Conservation (phyloP, 2,113 vertebrate species). For the Varanus salvator region DNA sequence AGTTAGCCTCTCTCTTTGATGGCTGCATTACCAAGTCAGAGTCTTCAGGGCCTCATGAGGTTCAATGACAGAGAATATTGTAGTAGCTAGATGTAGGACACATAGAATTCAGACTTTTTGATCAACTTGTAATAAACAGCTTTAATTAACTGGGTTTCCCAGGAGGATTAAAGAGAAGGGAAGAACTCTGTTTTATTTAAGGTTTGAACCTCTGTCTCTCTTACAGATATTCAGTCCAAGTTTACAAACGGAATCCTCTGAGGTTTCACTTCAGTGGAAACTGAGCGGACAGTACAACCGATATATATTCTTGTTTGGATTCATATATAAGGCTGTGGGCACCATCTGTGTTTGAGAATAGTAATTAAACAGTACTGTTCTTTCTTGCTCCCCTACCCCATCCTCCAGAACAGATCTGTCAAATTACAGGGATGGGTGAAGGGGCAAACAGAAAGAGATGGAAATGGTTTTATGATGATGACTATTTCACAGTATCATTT, state of each 20-base stretch:
- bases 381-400: slow-evolving; percentile 12
- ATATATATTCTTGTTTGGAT: slow-evolving; percentile 36
- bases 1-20: slow-evolving; percentile 75
- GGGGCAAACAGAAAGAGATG: background rate
- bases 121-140: slow-evolving; percentile 81
- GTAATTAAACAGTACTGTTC: slow-evolving; percentile 50
- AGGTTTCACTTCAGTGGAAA: slow-evolving; percentile 42
- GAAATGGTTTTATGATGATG: background rate
- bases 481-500: background rate
- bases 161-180: slow-evolving; percentile 64
- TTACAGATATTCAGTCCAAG: slow-evolving; percentile 54
- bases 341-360: slow-evolving; percentile 48
- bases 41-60: slow-evolving; percentile 71
- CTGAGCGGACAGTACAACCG: slow-evolving; percentile 31
- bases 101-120: slow-evolving; percentile 78
- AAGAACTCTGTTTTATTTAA: slow-evolving; percentile 73
- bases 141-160: slow-evolving; percentile 80
- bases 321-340: slow-evolving; percentile 49
- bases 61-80: slow-evolving; percentile 80
- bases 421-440: slow-evolving; percentile 7
- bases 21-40: slow-evolving; percentile 79
- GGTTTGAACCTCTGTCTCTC: slow-evolving; percentile 65
- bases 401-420: slow-evolving; percentile 30
- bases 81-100: slow-evolving; percentile 79
- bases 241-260: slow-evolving; percentile 54